Evolutionary conservation across 2,888 invertebrate genomes (phyloP).

Genomic region (Disparrhopalites patrizii): DNA sequence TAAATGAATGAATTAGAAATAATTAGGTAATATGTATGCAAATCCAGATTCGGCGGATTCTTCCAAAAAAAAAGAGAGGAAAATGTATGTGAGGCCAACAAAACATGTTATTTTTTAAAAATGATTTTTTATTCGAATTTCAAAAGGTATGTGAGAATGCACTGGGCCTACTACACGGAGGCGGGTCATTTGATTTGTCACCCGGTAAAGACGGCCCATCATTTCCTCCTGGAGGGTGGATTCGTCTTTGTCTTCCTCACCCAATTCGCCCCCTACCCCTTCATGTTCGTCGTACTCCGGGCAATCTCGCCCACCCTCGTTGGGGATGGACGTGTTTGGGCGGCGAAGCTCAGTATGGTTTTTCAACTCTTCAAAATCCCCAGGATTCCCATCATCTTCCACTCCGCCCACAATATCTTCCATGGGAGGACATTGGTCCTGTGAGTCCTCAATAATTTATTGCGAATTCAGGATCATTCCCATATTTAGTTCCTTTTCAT

Average conservation of each 20-base stretch:
- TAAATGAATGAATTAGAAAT: not conserved
- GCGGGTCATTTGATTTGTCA: constrained; percentile 37
- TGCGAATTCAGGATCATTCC: too few relatives aligned
- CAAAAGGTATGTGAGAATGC: constrained; percentile 40
- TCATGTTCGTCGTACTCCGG: constrained; percentile 27
- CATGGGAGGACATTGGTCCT: constrained; percentile 30
- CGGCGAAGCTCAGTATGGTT: constrained; percentile 36
- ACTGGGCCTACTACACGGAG: constrained; percentile 42
- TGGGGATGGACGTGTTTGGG: constrained; percentile 34
- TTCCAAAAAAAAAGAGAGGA: too few relatives aligned
- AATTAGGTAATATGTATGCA: too few relatives aligned
- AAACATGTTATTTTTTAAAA: too few relatives aligned
- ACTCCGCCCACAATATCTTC: constrained; percentile 39
- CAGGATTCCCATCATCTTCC: constrained; percentile 35
- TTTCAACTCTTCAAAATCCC: constrained; percentile 33
- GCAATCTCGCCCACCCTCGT: constrained; percentile 29
- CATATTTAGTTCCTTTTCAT: too few relatives aligned
- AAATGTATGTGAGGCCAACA: too few relatives aligned
- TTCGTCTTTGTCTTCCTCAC: constrained; percentile 23
- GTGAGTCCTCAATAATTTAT: constrained; percentile 32
- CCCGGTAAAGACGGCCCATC: constrained; percentile 35
- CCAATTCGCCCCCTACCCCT: constrained; percentile 33
- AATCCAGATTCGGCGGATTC: too few relatives aligned
- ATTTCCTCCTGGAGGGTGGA: constrained; percentile 38
- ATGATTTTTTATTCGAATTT: too few relatives aligned